These are phyloP conservation scores for Menidia beryllina DNA, from an alignment of 2,113 vertebrate species.

Conservation along the genomic window DNA sequence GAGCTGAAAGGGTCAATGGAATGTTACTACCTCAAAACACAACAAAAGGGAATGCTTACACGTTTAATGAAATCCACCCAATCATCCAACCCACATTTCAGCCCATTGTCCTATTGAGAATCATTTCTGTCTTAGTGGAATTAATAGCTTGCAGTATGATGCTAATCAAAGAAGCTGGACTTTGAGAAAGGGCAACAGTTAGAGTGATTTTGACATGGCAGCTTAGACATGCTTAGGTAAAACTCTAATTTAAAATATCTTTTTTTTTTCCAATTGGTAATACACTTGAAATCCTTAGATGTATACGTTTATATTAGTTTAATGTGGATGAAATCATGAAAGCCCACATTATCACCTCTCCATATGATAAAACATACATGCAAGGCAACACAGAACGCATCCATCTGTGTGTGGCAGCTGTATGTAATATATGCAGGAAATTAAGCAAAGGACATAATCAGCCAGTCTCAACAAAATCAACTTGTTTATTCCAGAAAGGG, in stretches of 20 bases:
- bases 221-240: neutral
- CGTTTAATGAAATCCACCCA: constrained; percentile 26
- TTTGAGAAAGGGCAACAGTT: too few relatives aligned
- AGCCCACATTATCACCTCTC: too few relatives aligned
- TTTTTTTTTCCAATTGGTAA: constrained; percentile 3
- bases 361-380: neutral
- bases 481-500: constrained; percentile 35
- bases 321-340: constrained; percentile 9
- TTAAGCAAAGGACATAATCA: constrained; percentile 44
- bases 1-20: constrained; percentile 5
- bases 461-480: constrained; percentile 8
- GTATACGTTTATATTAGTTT: neutral
- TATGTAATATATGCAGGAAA: constrained; percentile 18
- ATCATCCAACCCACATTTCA: constrained; percentile 40
- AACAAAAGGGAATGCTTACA: neutral
- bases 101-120: constrained; percentile 43
- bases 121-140: constrained; percentile 42
- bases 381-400: neutral
- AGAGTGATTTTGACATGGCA: too few relatives aligned
- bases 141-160: constrained; percentile 13
- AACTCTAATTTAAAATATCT: neutral
- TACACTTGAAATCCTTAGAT: neutral
- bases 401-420: neutral
- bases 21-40: constrained; percentile 19
- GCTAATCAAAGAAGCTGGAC: constrained; percentile 41